These are phyloP conservation scores for Atlantisia rogersi DNA, from an alignment of 2,113 vertebrate genomes.

Conservation along the genomic window DNA sequence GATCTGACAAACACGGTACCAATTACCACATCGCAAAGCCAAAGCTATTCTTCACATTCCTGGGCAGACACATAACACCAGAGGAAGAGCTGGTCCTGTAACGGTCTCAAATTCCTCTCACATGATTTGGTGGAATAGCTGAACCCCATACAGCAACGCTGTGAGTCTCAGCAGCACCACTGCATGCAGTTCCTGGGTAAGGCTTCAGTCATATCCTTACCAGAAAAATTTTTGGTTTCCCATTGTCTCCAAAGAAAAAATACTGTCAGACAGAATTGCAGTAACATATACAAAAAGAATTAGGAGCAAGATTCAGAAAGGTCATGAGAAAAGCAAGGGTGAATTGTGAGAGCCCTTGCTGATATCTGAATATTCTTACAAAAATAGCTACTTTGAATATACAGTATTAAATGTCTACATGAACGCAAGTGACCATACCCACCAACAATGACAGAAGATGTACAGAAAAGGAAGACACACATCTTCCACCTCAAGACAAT, in stretches of 20 bases:
- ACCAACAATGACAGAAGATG: not conserved
- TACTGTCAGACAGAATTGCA: accelerated
- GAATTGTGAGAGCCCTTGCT: not conserved
- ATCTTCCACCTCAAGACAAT: not conserved
- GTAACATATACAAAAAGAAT: not conserved
- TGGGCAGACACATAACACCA: not conserved
- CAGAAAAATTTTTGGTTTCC: not conserved
- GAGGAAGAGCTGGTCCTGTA: not conserved
- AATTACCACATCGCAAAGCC: not conserved
- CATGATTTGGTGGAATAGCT: not conserved
- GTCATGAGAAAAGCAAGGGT: not conserved
- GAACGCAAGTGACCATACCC: not conserved
- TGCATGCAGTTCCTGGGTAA: not conserved
- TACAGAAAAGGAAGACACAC: not conserved
- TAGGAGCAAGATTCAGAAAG: not conserved
- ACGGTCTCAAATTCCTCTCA: not conserved
- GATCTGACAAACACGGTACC: not conserved
- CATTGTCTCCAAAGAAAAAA: not conserved
- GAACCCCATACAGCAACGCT: not conserved
- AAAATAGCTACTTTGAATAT: not conserved
- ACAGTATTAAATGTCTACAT: not conserved
- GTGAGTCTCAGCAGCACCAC: not conserved
- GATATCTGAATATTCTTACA: not conserved
- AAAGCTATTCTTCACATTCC: not conserved
- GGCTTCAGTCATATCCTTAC: not conserved